phyloP scores from a whole-genome alignment of 2,113 vertebrate species.

The Callithrix jacchus region DNA sequence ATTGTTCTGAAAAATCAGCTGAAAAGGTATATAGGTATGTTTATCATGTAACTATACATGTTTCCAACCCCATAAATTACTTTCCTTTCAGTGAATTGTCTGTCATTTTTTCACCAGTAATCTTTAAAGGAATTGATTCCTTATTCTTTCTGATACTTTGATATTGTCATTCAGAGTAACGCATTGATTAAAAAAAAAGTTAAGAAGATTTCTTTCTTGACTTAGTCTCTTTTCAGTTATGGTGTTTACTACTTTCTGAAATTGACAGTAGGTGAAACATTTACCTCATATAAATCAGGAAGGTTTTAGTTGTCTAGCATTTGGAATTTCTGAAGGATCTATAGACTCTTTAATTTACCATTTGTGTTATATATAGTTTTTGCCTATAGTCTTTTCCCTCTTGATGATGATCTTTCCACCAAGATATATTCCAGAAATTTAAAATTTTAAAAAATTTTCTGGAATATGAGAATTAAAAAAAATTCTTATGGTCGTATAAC shows the following conservation, averaged over 20 bases:
- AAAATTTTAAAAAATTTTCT: not conserved
- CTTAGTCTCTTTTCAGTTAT: not conserved
- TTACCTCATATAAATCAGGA: not conserved
- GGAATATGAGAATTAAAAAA: not conserved
- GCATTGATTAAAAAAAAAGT: not conserved
- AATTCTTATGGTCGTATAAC: not conserved
- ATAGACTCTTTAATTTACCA: not conserved
- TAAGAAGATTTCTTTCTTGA: constrained; percentile 13
- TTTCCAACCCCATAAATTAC: not conserved
- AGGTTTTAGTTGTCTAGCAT: not conserved
- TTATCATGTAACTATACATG: constrained; percentile 11
- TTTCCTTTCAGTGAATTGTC: constrained; percentile 14
- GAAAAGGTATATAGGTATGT: not conserved
- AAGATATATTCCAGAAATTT: constrained; percentile 16
- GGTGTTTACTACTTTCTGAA: constrained; percentile 29
- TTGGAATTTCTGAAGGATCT: constrained; percentile 8
- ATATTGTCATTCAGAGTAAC: constrained; percentile 48
- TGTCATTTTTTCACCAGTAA: not conserved
- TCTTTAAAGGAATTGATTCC: not conserved
- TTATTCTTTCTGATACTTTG: constrained; percentile 38
- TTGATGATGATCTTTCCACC: not conserved
- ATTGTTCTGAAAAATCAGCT: not conserved
- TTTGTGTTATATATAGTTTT: constrained; percentile 40
- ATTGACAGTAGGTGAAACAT: not conserved
- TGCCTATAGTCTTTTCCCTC: not conserved